Conservation (phyloP, 2,113 vertebrate species). For the Equus przewalskii region DNA sequence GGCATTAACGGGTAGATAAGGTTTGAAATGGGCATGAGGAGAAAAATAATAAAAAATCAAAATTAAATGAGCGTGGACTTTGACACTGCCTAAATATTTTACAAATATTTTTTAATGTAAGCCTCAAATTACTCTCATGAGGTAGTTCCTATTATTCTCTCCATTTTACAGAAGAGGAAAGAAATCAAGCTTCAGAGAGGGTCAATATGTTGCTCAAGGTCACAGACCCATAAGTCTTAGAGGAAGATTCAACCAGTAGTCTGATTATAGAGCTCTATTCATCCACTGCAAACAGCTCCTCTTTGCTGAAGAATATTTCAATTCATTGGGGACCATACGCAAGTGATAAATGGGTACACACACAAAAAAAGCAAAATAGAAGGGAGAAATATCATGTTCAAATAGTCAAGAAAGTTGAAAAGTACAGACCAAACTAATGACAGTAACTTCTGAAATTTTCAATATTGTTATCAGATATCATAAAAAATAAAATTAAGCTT, state of each 20-base stretch:
- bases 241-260: neutral
- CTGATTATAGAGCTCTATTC: neutral
- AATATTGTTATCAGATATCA: neutral
- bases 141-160: neutral
- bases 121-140: neutral
- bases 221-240: neutral
- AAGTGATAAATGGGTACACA: neutral
- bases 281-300: neutral
- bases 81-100: neutral
- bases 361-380: neutral
- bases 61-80: neutral
- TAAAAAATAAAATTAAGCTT: neutral
- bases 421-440: neutral
- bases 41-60: neutral
- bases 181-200: neutral
- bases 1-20: neutral
- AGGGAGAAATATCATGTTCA: neutral
- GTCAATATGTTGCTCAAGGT: neutral
- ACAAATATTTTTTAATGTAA: neutral
- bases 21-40: neutral
- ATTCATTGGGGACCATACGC: neutral
- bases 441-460: neutral
- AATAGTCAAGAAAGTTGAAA: neutral
- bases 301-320: neutral
- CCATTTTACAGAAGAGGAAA: neutral